Evolutionary conservation across 2,888 invertebrate genomes (phyloP).

Genomic region (Sepioteuthis lessoniana): DNA sequence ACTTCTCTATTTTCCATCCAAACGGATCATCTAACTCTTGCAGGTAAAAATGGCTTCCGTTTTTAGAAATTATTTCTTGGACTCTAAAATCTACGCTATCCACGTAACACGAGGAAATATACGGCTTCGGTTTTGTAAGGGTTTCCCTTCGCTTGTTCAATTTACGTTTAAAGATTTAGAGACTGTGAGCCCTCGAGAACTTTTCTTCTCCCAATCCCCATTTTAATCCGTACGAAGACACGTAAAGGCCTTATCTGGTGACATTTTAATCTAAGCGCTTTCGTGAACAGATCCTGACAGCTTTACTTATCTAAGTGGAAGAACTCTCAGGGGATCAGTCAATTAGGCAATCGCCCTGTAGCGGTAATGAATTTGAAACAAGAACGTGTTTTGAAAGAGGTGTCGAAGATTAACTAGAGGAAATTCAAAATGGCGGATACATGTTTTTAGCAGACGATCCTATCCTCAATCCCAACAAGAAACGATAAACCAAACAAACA

Average conservation of each 20-base stretch:
- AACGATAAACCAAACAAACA: not conserved
- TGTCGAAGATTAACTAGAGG: not conserved
- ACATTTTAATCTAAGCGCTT: conserved; percentile 1
- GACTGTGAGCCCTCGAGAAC: not conserved
- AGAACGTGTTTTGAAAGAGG: not conserved
- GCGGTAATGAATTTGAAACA: not conserved
- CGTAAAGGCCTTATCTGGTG: conserved; percentile 10
- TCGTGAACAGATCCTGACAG: not conserved
- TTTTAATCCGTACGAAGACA: not conserved
- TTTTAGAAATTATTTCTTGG: too few species aligned
- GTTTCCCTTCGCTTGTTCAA: not conserved
- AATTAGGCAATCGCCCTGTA: not conserved
- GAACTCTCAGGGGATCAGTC: not conserved
- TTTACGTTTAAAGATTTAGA: not conserved
- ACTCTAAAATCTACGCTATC: not conserved
- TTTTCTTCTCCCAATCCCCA: not conserved
- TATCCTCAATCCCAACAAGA: not conserved
- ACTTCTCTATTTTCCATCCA: too few species aligned
- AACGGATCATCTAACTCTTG: too few species aligned
- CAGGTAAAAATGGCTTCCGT: too few species aligned
- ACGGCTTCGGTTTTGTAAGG: not conserved
- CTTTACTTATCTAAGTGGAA: not conserved
- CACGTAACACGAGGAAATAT: not conserved
- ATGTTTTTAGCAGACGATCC: not conserved
- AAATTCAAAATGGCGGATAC: not conserved